Base-by-base conservation (phyloP, 2,113 vertebrate genomes). In the Geococcyx californianus region DNA sequence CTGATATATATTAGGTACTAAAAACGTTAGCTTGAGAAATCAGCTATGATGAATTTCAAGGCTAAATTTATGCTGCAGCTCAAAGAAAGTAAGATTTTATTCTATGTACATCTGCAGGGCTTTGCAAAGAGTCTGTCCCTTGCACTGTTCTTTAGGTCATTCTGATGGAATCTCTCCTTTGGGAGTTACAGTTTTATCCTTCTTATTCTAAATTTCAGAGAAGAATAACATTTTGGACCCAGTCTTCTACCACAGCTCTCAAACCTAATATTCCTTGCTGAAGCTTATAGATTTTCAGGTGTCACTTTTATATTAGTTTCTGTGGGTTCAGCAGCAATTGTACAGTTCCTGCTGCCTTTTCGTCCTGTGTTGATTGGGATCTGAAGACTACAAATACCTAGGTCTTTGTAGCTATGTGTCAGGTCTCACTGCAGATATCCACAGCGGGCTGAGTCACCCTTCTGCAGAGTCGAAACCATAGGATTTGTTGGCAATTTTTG, bases 21-120 rank as follows among this genome's bases (percentile, higher is more conserved):
- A 78, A 87, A 87, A 84, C 56, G 66, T 26, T 80, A 73, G 18
- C 38, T 74, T 77, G n/a, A 74, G 52, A 93, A 91, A 87, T 44
- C 45, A 44, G 5, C 51, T 74, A 15, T 70, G 31, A 60, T 87
- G 38, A 21, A 69, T 84, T 81, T 67, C 31, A 70, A 66, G n/a
- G 16, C 18, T 54, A 45, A 66, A 66, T 81, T 84, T 70, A n/a
- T 82, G 23, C 28, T 34, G 33, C 11, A 84, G 33, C 15, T 67
- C 38, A 47, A 89, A 74, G 81, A 93, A 89, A 42, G 14, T 7
- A 58, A 29, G 20, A 60, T 86, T 92, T 91, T 89, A 47, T 67
- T 62, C 33, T 13, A 7, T 13, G 34, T 54, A 38, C 29, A 40
- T 76, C 44, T 58, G 9, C 73, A 34, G 7, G 15, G 3, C 29